These are phyloP conservation scores for Diadromus collaris DNA, from an alignment of 2,888 invertebrate species.

Conservation along the genomic window DNA sequence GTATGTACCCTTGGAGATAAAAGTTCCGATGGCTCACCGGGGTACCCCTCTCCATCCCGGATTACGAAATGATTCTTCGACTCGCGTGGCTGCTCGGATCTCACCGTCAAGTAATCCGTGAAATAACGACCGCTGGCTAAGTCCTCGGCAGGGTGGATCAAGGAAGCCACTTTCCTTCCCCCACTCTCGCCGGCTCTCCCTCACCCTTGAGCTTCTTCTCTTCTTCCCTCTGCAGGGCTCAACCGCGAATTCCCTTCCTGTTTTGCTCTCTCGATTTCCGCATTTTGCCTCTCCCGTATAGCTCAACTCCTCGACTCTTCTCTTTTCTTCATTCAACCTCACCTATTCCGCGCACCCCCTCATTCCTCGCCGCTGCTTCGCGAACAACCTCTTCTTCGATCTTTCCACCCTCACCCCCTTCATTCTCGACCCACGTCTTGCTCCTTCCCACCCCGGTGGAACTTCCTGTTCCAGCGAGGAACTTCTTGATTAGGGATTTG, in stretches of 20 bases:
- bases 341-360: slow-evolving; percentile 28
- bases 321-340: slow-evolving; percentile 48
- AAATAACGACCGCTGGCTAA: slow-evolving; percentile 57
- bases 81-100: slow-evolving; percentile 33
- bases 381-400: slow-evolving; percentile 57
- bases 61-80: slow-evolving; percentile 59
- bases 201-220: not conserved
- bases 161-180: slow-evolving; percentile 39
- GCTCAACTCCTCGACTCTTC: slow-evolving; percentile 36
- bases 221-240: slow-evolving; percentile 14
- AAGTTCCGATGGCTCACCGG: slow-evolving; percentile 19
- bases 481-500: slow-evolving; percentile 75
- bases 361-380: slow-evolving; percentile 43
- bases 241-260: slow-evolving; percentile 35
- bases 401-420: slow-evolving; percentile 33
- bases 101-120: slow-evolving; percentile 47
- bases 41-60: slow-evolving; percentile 16
- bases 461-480: slow-evolving; percentile 66
- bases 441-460: slow-evolving; percentile 50
- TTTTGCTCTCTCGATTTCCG: slow-evolving; percentile 62
- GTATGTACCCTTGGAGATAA: slow-evolving; percentile 5
- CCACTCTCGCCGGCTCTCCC: slow-evolving; percentile 8
- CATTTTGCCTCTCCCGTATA: slow-evolving; percentile 45
- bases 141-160: slow-evolving; percentile 53
- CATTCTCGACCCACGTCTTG: slow-evolving; percentile 23